A percentile compares a stretch with the other conserved stretches of the same genome.
Evolutionary conservation across 2,888 invertebrate species (phyloP).

Genomic region (Meteorus colon): DNA sequence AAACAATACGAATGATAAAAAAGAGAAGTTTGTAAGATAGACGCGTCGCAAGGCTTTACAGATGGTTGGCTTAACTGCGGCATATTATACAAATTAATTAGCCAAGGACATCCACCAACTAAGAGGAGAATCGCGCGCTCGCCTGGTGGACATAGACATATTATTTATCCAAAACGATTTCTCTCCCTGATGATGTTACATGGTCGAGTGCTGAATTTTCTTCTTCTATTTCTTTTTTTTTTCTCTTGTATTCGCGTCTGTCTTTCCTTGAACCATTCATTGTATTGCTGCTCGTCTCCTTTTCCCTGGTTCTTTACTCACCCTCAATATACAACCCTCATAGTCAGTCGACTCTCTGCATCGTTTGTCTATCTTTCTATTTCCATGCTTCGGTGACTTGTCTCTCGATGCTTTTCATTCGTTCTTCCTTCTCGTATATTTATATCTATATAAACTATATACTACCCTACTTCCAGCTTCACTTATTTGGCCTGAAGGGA

Average conservation of each 20-base stretch:
- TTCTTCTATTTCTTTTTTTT: slow-evolving; percentile 19
- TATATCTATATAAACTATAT: slow-evolving; percentile 25
- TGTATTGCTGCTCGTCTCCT: slow-evolving; percentile 37
- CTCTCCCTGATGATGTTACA: slow-evolving; percentile 49
- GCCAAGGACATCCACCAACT: slow-evolving; percentile 47
- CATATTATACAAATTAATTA: slow-evolving; percentile 73
- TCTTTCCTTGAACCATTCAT: slow-evolving; percentile 38
- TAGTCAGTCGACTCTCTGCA: slow-evolving; percentile 52
- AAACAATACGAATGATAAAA: too few relatives aligned
- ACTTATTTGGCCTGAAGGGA: slow-evolving; percentile 3
- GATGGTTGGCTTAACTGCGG: slow-evolving; percentile 72
- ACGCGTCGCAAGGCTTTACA: slow-evolving; percentile 57
- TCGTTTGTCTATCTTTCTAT: slow-evolving; percentile 66
- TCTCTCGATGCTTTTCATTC: slow-evolving; percentile 27
- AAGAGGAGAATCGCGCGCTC: slow-evolving; percentile 1
- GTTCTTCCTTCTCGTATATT: not conserved
- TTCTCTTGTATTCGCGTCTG: slow-evolving; percentile 31
- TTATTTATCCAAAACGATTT: slow-evolving; percentile 65
- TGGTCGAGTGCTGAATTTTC: slow-evolving; percentile 24
- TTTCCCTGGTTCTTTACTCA: slow-evolving; percentile 44
- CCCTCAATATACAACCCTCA: slow-evolving; percentile 52
- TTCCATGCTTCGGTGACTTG: slow-evolving; percentile 59
- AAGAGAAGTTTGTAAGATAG: not conserved
- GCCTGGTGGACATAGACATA: slow-evolving; percentile 66
- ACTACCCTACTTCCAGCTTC: not conserved